phyloP scores from a whole-genome alignment of 2,888 invertebrate species.

The Agonopterix alstromeriana region DNA sequence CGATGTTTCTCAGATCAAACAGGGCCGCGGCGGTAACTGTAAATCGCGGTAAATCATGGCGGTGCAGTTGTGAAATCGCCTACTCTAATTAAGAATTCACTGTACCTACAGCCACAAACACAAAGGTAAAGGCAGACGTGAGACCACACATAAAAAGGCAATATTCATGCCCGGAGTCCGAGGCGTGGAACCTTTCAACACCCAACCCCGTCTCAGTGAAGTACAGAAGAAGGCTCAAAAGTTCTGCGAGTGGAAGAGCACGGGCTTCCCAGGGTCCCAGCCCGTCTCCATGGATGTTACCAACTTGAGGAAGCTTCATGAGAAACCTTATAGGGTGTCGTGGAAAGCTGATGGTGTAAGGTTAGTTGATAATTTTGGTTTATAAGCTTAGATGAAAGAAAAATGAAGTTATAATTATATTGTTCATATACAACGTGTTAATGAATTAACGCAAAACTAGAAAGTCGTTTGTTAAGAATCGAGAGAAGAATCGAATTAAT shows the following conservation, averaged over 20 bases:
- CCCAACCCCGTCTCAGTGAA: conserved; percentile 75
- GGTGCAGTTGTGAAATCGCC: too few relatives aligned
- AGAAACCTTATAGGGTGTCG: conserved; percentile 95
- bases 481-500: too few relatives aligned
- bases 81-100: too few relatives aligned
- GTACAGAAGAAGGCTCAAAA: conserved; percentile 85
- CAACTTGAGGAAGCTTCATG: conserved; percentile 85
- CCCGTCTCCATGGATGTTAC: conserved; percentile 96
- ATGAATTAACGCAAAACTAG: too few relatives aligned
- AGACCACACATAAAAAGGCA: conserved; percentile 78
- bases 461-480: too few relatives aligned
- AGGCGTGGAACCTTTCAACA: conserved; percentile 84
- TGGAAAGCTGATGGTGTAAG: conserved; percentile 99
- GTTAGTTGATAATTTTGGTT: conserved; percentile 52
- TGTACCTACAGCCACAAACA: conserved; percentile 20
- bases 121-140: conserved; percentile 65
- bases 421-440: too few relatives aligned
- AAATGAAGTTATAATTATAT: too few relatives aligned
- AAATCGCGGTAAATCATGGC: too few relatives aligned
- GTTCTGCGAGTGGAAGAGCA: conserved; percentile 87
- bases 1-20: too few relatives aligned
- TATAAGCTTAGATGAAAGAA: too few relatives aligned
- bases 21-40: too few relatives aligned
- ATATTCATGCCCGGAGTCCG: conserved; percentile 92
- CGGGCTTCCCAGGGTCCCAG: conserved; percentile 96